phyloP scores from a whole-genome alignment of 2,113 vertebrate species.

The Furnarius figulus region DNA sequence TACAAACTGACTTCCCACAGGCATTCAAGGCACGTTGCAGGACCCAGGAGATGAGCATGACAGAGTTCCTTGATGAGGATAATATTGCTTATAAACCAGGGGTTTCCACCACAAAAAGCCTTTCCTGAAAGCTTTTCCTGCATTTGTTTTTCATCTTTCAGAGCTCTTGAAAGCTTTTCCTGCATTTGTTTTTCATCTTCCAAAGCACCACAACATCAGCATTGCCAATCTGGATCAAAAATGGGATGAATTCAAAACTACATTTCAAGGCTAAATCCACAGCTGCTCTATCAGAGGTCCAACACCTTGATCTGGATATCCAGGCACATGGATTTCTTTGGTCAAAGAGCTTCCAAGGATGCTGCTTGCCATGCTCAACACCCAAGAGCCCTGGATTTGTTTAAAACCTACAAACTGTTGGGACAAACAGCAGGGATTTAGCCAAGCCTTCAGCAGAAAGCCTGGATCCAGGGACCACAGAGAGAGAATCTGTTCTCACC shows the following conservation, averaged over 20 bases:
- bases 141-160: not conserved
- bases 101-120: not conserved
- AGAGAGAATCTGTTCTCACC: not conserved
- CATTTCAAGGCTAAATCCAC: not conserved
- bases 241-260: not conserved
- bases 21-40: not conserved
- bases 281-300: not conserved
- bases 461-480: not conserved
- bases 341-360: not conserved
- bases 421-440: not conserved
- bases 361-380: not conserved
- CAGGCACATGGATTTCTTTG: not conserved
- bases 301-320: not conserved
- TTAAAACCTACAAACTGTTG: not conserved
- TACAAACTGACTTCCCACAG: not conserved
- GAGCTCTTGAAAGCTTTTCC: not conserved
- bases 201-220: not conserved
- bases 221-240: not conserved
- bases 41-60: not conserved
- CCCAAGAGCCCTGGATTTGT: not conserved
- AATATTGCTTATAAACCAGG: not conserved
- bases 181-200: not conserved
- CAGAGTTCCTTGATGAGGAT: not conserved
- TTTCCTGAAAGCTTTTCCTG: not conserved
- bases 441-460: not conserved